phyloP scores from a whole-genome alignment of 2,113 vertebrate species.

The Dasyornis broadbenti region DNA sequence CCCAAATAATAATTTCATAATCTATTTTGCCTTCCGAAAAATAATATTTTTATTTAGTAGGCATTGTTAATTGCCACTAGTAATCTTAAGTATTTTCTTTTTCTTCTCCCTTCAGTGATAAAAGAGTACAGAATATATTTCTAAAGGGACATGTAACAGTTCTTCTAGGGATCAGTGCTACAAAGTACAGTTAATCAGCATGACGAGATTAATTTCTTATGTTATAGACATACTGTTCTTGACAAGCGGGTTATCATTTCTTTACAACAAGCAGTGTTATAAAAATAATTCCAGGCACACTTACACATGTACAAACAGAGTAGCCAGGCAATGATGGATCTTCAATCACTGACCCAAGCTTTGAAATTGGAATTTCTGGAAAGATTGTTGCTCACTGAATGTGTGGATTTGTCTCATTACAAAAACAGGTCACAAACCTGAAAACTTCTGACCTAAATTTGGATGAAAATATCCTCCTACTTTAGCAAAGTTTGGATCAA shows the following conservation, averaged over 20 bases:
- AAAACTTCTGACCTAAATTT: not conserved
- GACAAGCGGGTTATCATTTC: not conserved
- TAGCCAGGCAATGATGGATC: not conserved
- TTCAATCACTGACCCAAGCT: not conserved
- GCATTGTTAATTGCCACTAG: slow-evolving; percentile 12
- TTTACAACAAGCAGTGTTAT: not conserved
- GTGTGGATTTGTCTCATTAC: not conserved
- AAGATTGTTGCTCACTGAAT: not conserved
- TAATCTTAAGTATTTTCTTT: not conserved
- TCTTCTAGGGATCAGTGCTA: not conserved
- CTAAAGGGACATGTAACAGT: not conserved
- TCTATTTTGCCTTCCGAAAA: not conserved
- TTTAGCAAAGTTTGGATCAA: not conserved
- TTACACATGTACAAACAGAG: not conserved
- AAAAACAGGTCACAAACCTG: not conserved
- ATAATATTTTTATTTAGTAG: not conserved
- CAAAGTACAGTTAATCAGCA: not conserved
- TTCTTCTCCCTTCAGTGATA: not conserved
- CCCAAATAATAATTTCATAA: slow-evolving; percentile 30
- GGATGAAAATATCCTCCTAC: not conserved
- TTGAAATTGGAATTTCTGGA: not conserved
- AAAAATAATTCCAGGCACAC: not conserved
- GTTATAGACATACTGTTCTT: not conserved
- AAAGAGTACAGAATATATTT: not conserved
- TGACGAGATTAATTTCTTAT: not conserved